Base-by-base conservation (phyloP, 2,888 invertebrate genomes). In the Calliopum simillimum region DNA sequence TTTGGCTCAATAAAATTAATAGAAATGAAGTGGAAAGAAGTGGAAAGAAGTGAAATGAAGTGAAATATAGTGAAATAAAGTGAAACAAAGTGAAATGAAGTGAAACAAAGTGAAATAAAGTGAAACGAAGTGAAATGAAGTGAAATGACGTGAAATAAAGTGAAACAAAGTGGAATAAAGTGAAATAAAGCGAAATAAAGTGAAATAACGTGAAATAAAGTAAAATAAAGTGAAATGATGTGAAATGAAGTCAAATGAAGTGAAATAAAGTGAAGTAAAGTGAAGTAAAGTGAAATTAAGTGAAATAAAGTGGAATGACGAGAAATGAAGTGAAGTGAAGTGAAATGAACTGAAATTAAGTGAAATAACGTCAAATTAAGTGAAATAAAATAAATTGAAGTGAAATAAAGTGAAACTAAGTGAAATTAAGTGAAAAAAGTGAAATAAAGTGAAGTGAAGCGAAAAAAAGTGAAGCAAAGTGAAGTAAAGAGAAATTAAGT, bases 391-490 rank as follows among this genome's bases (percentile, higher is more conserved):
- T n/a, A n/a, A n/a, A n/a, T n/a, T n/a, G n/a, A n/a, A n/a, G n/a
- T n/a, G n/a, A n/a, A n/a, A n/a, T n/a, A n/a, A n/a, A n/a, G n/a
- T n/a, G n/a, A n/a, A n/a, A n/a, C n/a, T n/a, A n/a, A n/a, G n/a
- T n/a, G n/a, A n/a, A n/a, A n/a, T n/a, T n/a, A n/a, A n/a, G n/a
- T n/a, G n/a, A n/a, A n/a, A n/a, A n/a, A 51, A 51, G 51, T 51
- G 16, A 51, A 51, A 16, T 51, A 51, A 51, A 51, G 51, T 51
- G 16, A 51, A 51, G 51, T 51, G n/a, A n/a, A n/a, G n/a, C n/a
- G n/a, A n/a, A n/a, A n/a, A n/a, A n/a, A n/a, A 51, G 51, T 51
- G 16, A 51, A 51, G 51, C 16, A 51, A 51, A 51, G 51, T 51
- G 16, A 51, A 51, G 51, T 51, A 51, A 51, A n/a, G 6, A 16